These are phyloP conservation scores for Epinotia brunnichana DNA, from an alignment of 2,888 invertebrate genomes.

Conservation along the genomic window DNA sequence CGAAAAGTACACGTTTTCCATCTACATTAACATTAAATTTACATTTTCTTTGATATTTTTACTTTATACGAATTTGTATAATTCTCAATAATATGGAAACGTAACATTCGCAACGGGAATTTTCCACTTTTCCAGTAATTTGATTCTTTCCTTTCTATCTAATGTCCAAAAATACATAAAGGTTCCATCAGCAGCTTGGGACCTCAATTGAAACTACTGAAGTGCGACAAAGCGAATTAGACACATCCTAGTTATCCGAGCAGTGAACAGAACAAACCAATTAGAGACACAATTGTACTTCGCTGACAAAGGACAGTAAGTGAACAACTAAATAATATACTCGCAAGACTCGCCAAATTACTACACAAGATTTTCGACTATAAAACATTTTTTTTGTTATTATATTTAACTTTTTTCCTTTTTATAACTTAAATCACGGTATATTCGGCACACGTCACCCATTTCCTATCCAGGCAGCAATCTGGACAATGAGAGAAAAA, in stretches of 20 bases:
- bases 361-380: neutral
- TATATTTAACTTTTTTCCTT: constrained; percentile 2
- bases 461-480: constrained; percentile 64
- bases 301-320: constrained; percentile 19
- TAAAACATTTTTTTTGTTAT: too few species aligned
- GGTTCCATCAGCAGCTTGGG: neutral
- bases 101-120: constrained; percentile 13
- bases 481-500: constrained; percentile 68
- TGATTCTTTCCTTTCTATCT: neutral
- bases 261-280: constrained; percentile 19
- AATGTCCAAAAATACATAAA: constrained; percentile 1
- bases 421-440: constrained; percentile 45
- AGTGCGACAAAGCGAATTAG: constrained; percentile 22
- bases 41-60: constrained; percentile 61
- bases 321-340: constrained; percentile 6
- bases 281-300: constrained; percentile 14
- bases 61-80: constrained; percentile 59
- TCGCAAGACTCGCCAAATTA: neutral
- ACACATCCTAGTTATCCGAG: constrained; percentile 24
- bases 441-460: constrained; percentile 65
- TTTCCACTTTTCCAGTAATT: constrained; percentile 6
- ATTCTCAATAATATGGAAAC: constrained; percentile 49
- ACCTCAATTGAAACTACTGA: constrained; percentile 20
- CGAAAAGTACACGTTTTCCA: constrained; percentile 52
- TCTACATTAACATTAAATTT: constrained; percentile 62